Conservation (phyloP, 1,140 invertebrate genomes). For the Arion vulgaris region DNA sequence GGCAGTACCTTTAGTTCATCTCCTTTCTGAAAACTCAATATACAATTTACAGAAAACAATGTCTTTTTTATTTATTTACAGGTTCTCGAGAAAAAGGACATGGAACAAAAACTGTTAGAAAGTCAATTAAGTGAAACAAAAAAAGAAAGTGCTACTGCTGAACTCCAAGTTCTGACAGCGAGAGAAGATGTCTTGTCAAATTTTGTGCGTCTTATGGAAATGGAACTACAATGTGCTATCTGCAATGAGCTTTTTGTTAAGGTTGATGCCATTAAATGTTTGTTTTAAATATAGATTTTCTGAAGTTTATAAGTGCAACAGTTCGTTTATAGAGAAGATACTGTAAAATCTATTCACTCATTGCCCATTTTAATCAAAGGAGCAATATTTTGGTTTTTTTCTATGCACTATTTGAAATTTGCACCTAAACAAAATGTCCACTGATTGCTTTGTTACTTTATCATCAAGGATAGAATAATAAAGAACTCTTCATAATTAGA, state of each 20-base stretch:
- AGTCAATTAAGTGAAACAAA: slow-evolving; percentile 64
- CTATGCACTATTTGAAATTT: too few species aligned
- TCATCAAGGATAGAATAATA: too few species aligned
- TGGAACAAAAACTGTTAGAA: slow-evolving; percentile 67
- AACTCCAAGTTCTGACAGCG: slow-evolving; percentile 63
- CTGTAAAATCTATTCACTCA: not conserved
- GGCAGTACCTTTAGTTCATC: too few species aligned
- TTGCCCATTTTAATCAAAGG: too few species aligned
- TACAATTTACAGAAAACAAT: too few species aligned
- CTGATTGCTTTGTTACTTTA: too few species aligned
- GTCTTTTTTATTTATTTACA: slow-evolving; percentile 30
- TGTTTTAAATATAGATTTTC: not conserved
- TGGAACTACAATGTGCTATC: slow-evolving; percentile 84
- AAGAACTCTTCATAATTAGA: too few species aligned
- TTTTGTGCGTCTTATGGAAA: slow-evolving; percentile 80
- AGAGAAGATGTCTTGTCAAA: slow-evolving; percentile 75
- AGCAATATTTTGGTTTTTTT: too few species aligned
- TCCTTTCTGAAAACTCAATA: too few species aligned
- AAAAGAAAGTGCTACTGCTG: slow-evolving; percentile 61
- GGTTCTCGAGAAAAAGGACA: slow-evolving; percentile 65
- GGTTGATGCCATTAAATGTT: slow-evolving; percentile 45
- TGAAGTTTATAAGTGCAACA: not conserved
- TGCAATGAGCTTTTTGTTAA: slow-evolving; percentile 84
- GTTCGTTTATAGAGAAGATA: not conserved
- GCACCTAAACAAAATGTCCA: too few species aligned